These are phyloP conservation scores for Drosophila anomelani DNA, from an alignment of 2,888 invertebrate genomes.

Conservation along the genomic window DNA sequence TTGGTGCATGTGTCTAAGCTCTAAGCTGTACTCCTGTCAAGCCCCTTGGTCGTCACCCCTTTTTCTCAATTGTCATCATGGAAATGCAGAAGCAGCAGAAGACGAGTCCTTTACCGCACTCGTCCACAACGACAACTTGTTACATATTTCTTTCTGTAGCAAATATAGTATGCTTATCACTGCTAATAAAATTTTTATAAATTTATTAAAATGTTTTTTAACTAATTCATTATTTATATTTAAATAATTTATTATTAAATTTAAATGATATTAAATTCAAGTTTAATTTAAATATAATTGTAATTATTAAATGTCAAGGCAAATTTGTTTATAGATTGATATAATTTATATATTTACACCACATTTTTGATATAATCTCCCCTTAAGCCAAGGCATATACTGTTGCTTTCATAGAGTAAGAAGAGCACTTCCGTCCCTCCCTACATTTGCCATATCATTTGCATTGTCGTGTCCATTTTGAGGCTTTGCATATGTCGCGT, in stretches of 20 bases:
- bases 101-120: conserved; percentile 36
- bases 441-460: conserved; percentile 40
- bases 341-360: no score
- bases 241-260: background rate
- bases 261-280: no score
- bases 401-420: conserved; percentile 1
- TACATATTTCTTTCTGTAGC: conserved; percentile 58
- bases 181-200: background rate
- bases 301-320: no score
- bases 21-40: conserved; percentile 15
- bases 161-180: background rate
- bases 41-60: conserved; percentile 9
- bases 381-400: background rate
- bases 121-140: conserved; percentile 62
- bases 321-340: no score
- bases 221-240: background rate
- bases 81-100: conserved; percentile 26
- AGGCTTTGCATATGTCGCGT: conserved; percentile 74
- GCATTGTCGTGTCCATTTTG: conserved; percentile 65
- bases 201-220: background rate
- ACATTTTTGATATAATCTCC: no score
- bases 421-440: conserved; percentile 24
- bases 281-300: no score
- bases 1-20: conserved; percentile 37
- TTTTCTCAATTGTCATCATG: conserved; percentile 63